Evolutionary conservation across 2,888 invertebrate species (phyloP).

Genomic region (Drosophila mimica): DNA sequence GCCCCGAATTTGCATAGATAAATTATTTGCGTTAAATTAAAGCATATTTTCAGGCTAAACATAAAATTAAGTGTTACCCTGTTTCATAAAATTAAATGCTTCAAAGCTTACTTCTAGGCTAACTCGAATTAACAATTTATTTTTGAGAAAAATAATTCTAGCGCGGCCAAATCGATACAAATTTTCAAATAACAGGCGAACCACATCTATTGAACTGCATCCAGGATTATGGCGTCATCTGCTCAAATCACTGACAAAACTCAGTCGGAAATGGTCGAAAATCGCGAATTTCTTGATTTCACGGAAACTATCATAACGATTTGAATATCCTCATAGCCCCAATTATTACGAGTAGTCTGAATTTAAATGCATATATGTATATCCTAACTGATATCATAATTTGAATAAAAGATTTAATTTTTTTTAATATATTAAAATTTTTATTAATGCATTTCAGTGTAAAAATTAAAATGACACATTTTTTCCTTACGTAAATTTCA

Average conservation of each 20-base stretch:
- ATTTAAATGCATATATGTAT: background rate
- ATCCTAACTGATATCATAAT: background rate
- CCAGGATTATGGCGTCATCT: background rate
- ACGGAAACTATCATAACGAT: background rate
- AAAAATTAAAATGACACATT: conserved; percentile 81
- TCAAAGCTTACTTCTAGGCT: background rate
- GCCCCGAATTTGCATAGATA: background rate
- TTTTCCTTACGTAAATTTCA: conserved; percentile 76
- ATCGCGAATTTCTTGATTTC: background rate
- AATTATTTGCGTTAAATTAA: background rate
- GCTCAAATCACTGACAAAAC: background rate
- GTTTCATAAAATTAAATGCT: background rate
- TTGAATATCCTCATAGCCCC: background rate
- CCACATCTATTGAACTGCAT: background rate
- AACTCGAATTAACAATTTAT: background rate
- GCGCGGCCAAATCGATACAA: background rate
- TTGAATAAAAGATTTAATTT: conserved; percentile 27
- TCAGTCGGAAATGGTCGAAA: background rate
- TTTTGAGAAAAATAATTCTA: background rate
- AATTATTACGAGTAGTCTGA: background rate
- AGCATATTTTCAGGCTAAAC: background rate
- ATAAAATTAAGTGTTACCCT: background rate
- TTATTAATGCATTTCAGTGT: conserved; percentile 79
- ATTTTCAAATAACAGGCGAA: background rate
- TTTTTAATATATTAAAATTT: conserved; percentile 73